Evolutionary conservation across 2,113 vertebrate genomes (phyloP).

Genomic region (Felis chaus): DNA sequence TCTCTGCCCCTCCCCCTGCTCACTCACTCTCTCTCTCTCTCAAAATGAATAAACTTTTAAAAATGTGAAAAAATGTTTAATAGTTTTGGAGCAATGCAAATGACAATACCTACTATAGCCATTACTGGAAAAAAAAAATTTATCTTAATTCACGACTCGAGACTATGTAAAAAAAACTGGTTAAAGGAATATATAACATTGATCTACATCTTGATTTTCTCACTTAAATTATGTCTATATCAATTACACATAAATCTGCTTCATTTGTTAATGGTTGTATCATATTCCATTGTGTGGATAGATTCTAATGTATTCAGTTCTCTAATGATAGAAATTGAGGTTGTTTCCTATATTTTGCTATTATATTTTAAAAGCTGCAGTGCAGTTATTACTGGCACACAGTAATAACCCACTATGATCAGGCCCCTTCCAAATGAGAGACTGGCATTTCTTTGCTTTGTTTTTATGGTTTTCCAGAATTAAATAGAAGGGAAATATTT

Average conservation of each 20-base stretch:
- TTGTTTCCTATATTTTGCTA: background rate
- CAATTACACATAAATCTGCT: background rate
- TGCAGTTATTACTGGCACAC: background rate
- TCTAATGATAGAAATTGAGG: background rate
- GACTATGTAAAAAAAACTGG: background rate
- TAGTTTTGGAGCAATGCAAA: background rate
- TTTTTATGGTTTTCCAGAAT: background rate
- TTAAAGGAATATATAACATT: background rate
- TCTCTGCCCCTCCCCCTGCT: no score
- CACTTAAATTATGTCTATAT: background rate
- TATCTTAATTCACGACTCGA: background rate
- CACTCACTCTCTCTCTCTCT: no score
- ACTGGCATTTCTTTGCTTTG: background rate
- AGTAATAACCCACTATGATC: background rate
- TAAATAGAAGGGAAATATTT: background rate
- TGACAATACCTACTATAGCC: background rate
- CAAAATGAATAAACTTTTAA: background rate
- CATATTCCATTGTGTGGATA: background rate
- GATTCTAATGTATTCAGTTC: background rate
- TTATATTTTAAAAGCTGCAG: background rate
- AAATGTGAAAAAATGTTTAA: background rate
- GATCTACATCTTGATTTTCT: background rate
- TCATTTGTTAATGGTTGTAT: background rate
- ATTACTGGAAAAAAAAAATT: background rate
- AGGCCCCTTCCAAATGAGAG: background rate